Conservation (phyloP, 2,113 vertebrate genomes). For the Thermophis baileyi region DNA sequence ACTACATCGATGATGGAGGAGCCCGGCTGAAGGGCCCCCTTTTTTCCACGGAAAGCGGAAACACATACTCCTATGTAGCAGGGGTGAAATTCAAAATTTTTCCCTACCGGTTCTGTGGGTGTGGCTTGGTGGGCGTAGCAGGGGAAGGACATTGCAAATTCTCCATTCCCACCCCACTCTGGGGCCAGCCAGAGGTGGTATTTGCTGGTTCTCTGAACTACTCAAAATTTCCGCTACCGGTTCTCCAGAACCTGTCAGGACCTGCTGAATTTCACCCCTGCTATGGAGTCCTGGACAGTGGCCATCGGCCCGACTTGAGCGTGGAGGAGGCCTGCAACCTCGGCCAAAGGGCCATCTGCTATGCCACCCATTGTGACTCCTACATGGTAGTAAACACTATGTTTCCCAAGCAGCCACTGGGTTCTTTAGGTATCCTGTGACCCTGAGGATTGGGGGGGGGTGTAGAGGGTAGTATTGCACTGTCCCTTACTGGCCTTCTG, state of each 20-base stretch:
- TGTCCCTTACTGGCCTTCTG: neutral
- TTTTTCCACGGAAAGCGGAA: slow-evolving; percentile 83
- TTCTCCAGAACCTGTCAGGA: too few species aligned
- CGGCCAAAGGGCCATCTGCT: slow-evolving; percentile 73
- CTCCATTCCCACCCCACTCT: too few species aligned
- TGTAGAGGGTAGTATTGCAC: neutral
- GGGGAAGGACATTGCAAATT: too few species aligned
- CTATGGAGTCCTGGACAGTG: slow-evolving; percentile 84
- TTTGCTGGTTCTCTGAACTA: too few species aligned
- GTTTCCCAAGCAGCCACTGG: slow-evolving; percentile 11
- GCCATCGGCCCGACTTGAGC: slow-evolving; percentile 72
- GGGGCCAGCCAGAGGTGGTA: too few species aligned
- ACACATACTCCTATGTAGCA: slow-evolving; percentile 77
- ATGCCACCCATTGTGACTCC: slow-evolving; percentile 82
- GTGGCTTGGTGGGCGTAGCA: too few species aligned
- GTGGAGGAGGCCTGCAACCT: slow-evolving; percentile 83
- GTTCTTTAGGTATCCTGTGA: neutral
- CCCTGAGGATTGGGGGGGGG: neutral
- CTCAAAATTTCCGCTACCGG: too few species aligned
- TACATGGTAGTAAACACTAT: slow-evolving; percentile 86
- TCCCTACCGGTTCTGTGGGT: too few species aligned
- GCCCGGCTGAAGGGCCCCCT: slow-evolving; percentile 72
- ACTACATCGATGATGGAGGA: slow-evolving; percentile 77
- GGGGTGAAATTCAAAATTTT: too few species aligned
- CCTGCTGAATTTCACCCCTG: too few species aligned